These are phyloP conservation scores for Dynastes tityus DNA, from an alignment of 2,888 invertebrate genomes.

Conservation along the genomic window DNA sequence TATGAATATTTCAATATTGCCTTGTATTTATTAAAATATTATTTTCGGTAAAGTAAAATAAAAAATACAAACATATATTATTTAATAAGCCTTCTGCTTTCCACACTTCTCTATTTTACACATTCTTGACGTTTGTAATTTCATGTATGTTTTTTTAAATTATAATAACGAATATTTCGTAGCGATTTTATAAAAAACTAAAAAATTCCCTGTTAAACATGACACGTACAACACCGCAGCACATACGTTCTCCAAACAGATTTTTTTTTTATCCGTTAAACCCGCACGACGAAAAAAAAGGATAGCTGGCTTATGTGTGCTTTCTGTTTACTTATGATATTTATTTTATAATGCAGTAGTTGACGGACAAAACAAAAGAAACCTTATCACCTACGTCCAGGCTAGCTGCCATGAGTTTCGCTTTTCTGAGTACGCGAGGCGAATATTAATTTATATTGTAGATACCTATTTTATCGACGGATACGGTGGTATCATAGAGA, in stretches of 20 bases:
- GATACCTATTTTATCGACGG: constrained; percentile 8
- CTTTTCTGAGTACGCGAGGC: not conserved
- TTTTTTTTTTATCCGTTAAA: constrained; percentile 8
- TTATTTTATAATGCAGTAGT: constrained; percentile 51
- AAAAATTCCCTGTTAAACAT: constrained; percentile 2
- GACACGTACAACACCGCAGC: not conserved
- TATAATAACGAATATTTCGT: not conserved
- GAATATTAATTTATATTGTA: constrained; percentile 44
- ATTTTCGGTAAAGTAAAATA: too few species aligned
- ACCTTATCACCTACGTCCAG: constrained; percentile 46
- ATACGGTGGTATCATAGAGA: constrained; percentile 1
- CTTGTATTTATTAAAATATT: too few species aligned
- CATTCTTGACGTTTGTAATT: too few species aligned
- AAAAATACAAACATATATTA: too few species aligned
- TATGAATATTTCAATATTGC: too few species aligned
- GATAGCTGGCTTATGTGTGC: constrained; percentile 13
- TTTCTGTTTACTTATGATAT: constrained; percentile 51
- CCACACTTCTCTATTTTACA: too few species aligned
- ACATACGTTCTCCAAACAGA: constrained; percentile 1
- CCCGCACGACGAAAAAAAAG: constrained; percentile 7
- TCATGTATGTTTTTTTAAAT: not conserved
- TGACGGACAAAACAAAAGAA: constrained; percentile 37
- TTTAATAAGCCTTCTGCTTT: too few species aligned
- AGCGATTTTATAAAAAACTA: not conserved
- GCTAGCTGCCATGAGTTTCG: constrained; percentile 29